Conservation (phyloP, 2,888 invertebrate genomes). For the Bellardia bayeri region DNA sequence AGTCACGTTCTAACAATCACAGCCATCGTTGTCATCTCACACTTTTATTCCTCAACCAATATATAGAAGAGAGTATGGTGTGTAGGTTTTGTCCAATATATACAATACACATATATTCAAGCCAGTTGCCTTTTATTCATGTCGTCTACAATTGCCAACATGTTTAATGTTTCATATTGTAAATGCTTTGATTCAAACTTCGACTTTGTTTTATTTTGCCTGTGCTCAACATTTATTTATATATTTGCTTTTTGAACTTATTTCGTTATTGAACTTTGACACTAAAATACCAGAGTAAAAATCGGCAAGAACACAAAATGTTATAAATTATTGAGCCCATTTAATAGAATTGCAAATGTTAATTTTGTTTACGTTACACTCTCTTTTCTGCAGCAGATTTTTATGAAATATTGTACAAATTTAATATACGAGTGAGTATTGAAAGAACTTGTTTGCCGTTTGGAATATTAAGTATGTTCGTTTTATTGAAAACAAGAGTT, state of each 20-base stretch:
- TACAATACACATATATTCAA: not conserved
- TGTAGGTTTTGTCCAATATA: too few species aligned
- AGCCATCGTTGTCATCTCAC: slow-evolving; percentile 71
- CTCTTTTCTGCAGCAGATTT: slow-evolving; percentile 8
- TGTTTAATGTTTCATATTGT: slow-evolving; percentile 59
- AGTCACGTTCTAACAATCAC: slow-evolving; percentile 76
- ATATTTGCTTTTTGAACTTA: slow-evolving; percentile 1
- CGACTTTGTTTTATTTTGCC: slow-evolving; percentile 18
- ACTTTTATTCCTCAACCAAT: not conserved
- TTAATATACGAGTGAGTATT: slow-evolving; percentile 32
- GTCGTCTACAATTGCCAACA: slow-evolving; percentile 69
- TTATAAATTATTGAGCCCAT: slow-evolving; percentile 62
- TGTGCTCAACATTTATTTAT: slow-evolving; percentile 31
- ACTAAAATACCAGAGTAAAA: slow-evolving; percentile 25
- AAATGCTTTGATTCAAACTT: slow-evolving; percentile 52
- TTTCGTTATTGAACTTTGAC: slow-evolving; percentile 47
- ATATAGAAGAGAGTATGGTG: not conserved
- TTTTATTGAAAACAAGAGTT: slow-evolving; percentile 24
- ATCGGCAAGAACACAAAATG: slow-evolving; percentile 13
- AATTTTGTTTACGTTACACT: slow-evolving; percentile 55
- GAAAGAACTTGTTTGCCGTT: slow-evolving; percentile 25
- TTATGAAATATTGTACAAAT: slow-evolving; percentile 57
- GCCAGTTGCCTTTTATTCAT: slow-evolving; percentile 60
- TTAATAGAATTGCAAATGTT: slow-evolving; percentile 67
- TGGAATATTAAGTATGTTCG: slow-evolving; percentile 49